Evolutionary conservation across 2,888 invertebrate species (phyloP).

Genomic region (Orgyia antiqua): DNA sequence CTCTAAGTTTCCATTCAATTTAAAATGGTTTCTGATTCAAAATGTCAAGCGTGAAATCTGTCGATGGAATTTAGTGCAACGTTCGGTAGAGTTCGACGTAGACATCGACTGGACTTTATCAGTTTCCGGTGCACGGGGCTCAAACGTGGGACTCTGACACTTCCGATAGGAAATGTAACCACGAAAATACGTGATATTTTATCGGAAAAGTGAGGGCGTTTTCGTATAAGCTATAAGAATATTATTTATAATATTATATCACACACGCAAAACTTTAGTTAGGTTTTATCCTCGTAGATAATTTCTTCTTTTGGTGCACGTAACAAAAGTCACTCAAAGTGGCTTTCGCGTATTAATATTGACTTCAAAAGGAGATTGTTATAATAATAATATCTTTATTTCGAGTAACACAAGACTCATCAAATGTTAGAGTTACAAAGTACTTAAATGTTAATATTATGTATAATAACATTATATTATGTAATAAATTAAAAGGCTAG

Average conservation of each 20-base stretch:
- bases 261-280: no score
- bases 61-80: slow-evolving; percentile 1
- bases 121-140: slow-evolving; percentile 13
- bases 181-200: slow-evolving; percentile 14
- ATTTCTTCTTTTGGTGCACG: no score
- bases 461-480: no score
- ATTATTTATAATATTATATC: neutral
- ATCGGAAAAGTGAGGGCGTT: slow-evolving; percentile 9
- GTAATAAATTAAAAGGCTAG: no score
- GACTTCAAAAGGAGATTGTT: no score
- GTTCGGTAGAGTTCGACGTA: neutral
- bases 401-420: no score
- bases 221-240: neutral
- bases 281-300: no score
- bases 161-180: slow-evolving; percentile 10
- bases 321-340: no score
- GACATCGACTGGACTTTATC: slow-evolving; percentile 22
- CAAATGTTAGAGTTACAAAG: no score
- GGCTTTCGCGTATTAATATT: no score
- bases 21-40: slow-evolving; percentile 17
- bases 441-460: no score
- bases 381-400: no score
- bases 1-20: slow-evolving; percentile 15
- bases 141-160: slow-evolving; percentile 14
- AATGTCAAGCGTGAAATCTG: slow-evolving; percentile 22